Evolutionary conservation across 1,140 invertebrate genomes (phyloP).

Genomic region (Heterodera schachtii): DNA sequence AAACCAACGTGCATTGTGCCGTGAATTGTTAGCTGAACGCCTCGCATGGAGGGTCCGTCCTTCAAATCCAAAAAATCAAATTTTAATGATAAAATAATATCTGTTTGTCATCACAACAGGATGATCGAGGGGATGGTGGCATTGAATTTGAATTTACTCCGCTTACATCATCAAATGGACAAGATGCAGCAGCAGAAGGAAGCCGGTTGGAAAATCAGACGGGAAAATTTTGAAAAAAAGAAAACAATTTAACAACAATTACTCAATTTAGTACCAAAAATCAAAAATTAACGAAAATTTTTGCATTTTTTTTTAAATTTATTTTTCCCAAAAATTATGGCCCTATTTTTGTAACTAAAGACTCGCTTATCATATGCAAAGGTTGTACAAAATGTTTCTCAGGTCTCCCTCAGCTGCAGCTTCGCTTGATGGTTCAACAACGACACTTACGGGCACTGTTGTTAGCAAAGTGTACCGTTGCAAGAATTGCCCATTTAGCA

Average conservation of each 20-base stretch:
- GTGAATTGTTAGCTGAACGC: constrained; percentile 19
- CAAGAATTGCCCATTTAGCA: constrained; percentile 27
- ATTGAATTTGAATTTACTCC: background rate
- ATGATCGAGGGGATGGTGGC: background rate
- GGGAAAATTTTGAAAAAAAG: no score
- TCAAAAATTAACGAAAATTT: no score
- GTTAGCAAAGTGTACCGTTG: constrained; percentile 16
- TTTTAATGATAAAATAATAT: no score
- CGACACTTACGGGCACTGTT: background rate
- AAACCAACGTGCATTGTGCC: constrained; percentile 14
- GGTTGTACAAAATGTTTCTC: no score
- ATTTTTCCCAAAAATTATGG: no score
- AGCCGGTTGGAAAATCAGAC: background rate
- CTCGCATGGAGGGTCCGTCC: constrained; percentile 1
- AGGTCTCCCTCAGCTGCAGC: background rate
- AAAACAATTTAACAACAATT: no score
- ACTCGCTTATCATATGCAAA: no score
- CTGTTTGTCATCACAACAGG: background rate
- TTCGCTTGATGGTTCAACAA: background rate
- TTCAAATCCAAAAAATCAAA: no score
- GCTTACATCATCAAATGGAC: background rate
- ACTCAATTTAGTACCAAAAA: no score
- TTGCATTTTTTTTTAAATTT: no score
- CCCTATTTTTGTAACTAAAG: no score
- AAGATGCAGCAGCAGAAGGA: background rate